Evolutionary conservation across 2,113 vertebrate species (phyloP).

Genomic region (Salvelinus sp.): DNA sequence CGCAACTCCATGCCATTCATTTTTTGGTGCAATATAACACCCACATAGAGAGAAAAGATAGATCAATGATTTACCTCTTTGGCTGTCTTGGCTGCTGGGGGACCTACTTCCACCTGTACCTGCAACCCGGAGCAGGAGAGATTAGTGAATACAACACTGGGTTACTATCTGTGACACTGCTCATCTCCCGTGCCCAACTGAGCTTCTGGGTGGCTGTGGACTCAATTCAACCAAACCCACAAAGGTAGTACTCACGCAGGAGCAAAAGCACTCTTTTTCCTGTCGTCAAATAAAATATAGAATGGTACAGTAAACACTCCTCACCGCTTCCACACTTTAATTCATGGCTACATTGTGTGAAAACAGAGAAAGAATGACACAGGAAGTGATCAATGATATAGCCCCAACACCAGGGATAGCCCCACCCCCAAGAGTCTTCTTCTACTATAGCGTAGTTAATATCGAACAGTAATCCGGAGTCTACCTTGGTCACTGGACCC

Average conservation of each 20-base stretch:
- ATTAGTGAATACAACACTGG: slow-evolving; percentile 14
- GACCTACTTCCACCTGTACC: slow-evolving; percentile 67
- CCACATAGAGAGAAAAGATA: neutral
- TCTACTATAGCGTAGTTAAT: neutral
- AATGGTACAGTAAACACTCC: too few species aligned
- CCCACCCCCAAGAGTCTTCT: neutral
- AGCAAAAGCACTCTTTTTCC: too few species aligned
- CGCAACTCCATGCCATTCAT: slow-evolving; percentile 29
- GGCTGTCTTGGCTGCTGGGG: slow-evolving; percentile 35
- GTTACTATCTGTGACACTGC: too few species aligned
- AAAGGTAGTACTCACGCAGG: too few species aligned
- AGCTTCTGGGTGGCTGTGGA: too few species aligned
- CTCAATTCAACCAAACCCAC: too few species aligned
- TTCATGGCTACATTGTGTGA: too few species aligned
- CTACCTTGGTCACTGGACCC: slow-evolving; percentile 51
- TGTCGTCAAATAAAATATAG: too few species aligned
- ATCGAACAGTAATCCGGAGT: neutral
- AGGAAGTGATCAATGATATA: too few species aligned
- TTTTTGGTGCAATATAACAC: slow-evolving; percentile 6
- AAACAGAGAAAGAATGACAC: too few species aligned
- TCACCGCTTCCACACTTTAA: too few species aligned
- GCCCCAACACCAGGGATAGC: neutral
- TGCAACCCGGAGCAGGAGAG: slow-evolving; percentile 46
- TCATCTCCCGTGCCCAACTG: too few species aligned
- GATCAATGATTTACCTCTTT: slow-evolving; percentile 55